Conservation (phyloP, 2,113 vertebrate species). For the Cariama cristata region DNA sequence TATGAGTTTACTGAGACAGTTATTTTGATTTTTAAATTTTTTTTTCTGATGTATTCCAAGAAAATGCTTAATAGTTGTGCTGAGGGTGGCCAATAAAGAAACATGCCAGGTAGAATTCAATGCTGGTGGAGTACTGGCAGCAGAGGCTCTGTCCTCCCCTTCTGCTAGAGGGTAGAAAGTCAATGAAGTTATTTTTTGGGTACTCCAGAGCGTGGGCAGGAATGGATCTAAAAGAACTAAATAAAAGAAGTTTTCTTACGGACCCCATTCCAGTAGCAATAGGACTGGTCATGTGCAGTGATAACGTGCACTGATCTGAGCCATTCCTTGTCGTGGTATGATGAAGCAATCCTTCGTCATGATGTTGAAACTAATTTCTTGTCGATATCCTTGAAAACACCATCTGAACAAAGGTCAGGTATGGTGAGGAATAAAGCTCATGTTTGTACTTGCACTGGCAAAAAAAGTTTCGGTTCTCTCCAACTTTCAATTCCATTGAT, state of each 20-base stretch:
- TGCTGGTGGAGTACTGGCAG: background rate
- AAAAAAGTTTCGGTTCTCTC: background rate
- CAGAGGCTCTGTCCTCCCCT: background rate
- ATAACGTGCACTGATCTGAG: background rate
- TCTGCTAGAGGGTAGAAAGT: background rate
- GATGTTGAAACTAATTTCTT: background rate
- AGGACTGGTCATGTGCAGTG: background rate
- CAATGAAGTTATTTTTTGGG: background rate
- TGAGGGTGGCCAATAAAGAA: background rate
- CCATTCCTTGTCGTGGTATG: rapidly evolving
- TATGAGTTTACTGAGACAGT: background rate
- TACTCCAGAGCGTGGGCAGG: background rate
- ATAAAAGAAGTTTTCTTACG: background rate
- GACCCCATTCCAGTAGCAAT: background rate
- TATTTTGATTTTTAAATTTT: background rate
- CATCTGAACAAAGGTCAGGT: background rate
- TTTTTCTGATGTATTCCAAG: background rate
- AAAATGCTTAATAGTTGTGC: background rate
- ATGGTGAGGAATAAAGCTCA: background rate
- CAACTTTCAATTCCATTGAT: background rate
- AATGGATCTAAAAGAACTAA: background rate
- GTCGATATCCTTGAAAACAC: background rate
- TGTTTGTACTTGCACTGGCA: background rate
- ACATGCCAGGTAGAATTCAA: background rate
- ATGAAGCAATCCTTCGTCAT: rapidly evolving